Evolutionary conservation across 2,797 vertebrate species (phyloP), one percentile per base, ranked within the genome.

Genomic region (Sylvilagus floridanus): DNA sequence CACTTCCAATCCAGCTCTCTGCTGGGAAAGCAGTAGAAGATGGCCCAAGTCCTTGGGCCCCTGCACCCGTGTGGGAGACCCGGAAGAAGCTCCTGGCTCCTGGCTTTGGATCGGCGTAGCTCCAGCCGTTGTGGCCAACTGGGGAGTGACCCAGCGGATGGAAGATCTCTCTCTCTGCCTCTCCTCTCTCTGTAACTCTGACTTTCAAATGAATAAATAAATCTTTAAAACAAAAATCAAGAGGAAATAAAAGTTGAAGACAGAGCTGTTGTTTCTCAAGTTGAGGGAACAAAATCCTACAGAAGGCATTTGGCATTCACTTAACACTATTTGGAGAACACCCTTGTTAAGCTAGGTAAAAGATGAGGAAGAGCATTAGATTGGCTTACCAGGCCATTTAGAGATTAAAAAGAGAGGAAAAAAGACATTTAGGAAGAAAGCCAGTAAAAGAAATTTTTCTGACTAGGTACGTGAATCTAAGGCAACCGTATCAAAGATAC

Each of bases 311-410:
- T 95, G 96, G 95, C 75, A 94, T 91, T 96, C 94, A 78, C 10
- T 30, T 79, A 91, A 96, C 79, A 91, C 90, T 96, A 93, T 68
- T 47, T 91, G 73, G 95, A 98, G 91, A 98, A 97, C 93, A 91
- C 28, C 92, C 69, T 94, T 90, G 94, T 98, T 93, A 88, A 89
- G 76, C 88, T 96, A 96, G 1, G 0, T 5, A n/a, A 68, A 96
- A 97, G 77, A 87, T 91, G 71, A 96, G 22, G 28, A 97, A 88
- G 62, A 96, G 35, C 63, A 83, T 60, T 85, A 93, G 62, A 93
- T 95, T 92, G 90, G 65, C 9, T 85, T 72, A 97, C 26, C 73
- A 95, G 79, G 87, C 63, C 93, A 93, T 95, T 95, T 93, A 77
- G 94, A 96, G 60, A 82, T 78, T 32, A 94, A 65, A 94, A 72